These are phyloP conservation scores for Aethina tumida DNA, from an alignment of 1,140 invertebrate species.

Conservation along the genomic window DNA sequence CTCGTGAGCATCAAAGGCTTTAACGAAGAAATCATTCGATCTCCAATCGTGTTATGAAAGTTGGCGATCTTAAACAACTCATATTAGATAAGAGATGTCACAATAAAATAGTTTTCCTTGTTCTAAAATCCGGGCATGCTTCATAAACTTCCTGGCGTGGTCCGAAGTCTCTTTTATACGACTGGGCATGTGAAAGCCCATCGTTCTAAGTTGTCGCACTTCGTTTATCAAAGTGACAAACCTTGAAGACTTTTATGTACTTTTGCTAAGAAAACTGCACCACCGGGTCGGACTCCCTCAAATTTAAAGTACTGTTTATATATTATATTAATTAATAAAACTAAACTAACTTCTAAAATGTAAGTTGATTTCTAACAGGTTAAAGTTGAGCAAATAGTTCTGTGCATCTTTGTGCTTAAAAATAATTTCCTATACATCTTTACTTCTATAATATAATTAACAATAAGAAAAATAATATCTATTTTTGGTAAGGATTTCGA, in stretches of 20 bases:
- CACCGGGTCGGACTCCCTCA: slow-evolving; percentile 62
- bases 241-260: slow-evolving; percentile 72
- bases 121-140: slow-evolving; percentile 71
- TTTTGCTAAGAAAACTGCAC: slow-evolving; percentile 56
- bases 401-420: slow-evolving; percentile 45
- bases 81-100: too few species aligned
- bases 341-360: too few species aligned
- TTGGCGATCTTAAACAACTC: slow-evolving; percentile 79
- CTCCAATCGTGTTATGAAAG: slow-evolving; percentile 97
- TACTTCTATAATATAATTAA: slow-evolving; percentile 44
- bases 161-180: slow-evolving; percentile 57
- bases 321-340: too few species aligned
- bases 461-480: background rate
- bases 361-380: slow-evolving; percentile 43
- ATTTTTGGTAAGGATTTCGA: slow-evolving; percentile 10
- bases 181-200: slow-evolving; percentile 69
- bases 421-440: slow-evolving; percentile 43
- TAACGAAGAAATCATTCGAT: slow-evolving; percentile 93
- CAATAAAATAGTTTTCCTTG: slow-evolving; percentile 45
- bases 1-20: slow-evolving; percentile 91
- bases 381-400: slow-evolving; percentile 54
- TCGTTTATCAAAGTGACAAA: slow-evolving; percentile 73
- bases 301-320: too few species aligned
- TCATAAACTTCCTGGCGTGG: slow-evolving; percentile 65
- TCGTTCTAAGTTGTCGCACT: slow-evolving; percentile 66